Evolutionary conservation across 1,140 invertebrate species (phyloP).

Genomic region (Neodiprion lecontei): DNA sequence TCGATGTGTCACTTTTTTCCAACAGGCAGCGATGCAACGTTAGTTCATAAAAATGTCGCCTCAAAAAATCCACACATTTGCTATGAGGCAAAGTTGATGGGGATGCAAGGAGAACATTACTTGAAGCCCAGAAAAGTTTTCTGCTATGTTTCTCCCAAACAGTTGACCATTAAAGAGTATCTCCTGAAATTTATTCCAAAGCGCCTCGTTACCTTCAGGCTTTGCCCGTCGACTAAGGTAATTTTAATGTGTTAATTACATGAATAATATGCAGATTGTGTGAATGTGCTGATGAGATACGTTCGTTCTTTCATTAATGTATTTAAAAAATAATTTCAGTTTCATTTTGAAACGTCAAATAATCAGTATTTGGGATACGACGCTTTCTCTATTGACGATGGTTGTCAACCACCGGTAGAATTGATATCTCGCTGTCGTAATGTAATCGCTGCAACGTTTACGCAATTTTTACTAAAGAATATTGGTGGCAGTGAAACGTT

Average conservation of each 20-base stretch:
- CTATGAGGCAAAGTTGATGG: slow-evolving; percentile 84
- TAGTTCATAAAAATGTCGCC: slow-evolving; percentile 87
- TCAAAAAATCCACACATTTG: slow-evolving; percentile 84
- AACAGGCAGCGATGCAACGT: slow-evolving; percentile 78
- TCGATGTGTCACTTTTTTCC: slow-evolving; percentile 30
- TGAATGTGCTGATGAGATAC: not conserved
- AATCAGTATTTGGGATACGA: slow-evolving; percentile 62
- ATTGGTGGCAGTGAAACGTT: slow-evolving; percentile 96
- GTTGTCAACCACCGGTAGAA: slow-evolving; percentile 85
- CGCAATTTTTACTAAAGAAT: slow-evolving; percentile 91
- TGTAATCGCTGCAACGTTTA: slow-evolving; percentile 91
- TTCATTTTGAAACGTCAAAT: slow-evolving; percentile 65
- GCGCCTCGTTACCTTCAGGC: slow-evolving; percentile 87
- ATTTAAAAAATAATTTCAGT: slow-evolving; percentile 57
- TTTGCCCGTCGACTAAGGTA: slow-evolving; percentile 92
- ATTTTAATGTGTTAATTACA: slow-evolving; percentile 31
- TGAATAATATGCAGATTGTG: slow-evolving; percentile 18
- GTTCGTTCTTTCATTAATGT: not conserved
- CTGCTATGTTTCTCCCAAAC: slow-evolving; percentile 87
- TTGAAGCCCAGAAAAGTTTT: slow-evolving; percentile 85
- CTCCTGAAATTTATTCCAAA: slow-evolving; percentile 92
- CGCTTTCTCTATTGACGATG: slow-evolving; percentile 86
- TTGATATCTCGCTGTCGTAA: slow-evolving; percentile 84
- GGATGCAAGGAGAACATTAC: slow-evolving; percentile 72
- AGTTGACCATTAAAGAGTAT: slow-evolving; percentile 91